phyloP scores from a whole-genome alignment of 2,113 vertebrate species.

The Eupsittula cactorum region DNA sequence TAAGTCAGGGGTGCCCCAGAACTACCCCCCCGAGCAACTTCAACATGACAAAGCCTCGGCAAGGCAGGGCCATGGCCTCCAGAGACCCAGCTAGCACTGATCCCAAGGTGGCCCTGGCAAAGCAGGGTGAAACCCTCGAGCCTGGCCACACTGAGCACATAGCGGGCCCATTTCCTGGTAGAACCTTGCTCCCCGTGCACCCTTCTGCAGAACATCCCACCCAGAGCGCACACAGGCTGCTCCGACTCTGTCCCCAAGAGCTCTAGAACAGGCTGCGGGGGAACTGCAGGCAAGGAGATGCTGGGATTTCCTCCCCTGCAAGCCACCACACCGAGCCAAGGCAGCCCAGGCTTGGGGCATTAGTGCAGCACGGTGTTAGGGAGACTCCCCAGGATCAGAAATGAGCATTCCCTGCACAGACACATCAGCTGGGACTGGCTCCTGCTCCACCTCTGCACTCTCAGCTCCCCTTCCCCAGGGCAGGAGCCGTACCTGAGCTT shows the following conservation, averaged over 20 bases:
- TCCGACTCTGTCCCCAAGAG: not conserved
- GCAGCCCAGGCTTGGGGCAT: not conserved
- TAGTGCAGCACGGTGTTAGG: not conserved
- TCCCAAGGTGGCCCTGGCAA: not conserved
- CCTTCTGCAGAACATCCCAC: not conserved
- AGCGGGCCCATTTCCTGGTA: not conserved
- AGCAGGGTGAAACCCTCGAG: not conserved
- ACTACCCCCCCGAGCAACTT: not conserved
- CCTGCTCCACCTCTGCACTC: not conserved
- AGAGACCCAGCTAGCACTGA: not conserved
- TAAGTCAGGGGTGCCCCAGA: not conserved
- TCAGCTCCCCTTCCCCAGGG: not conserved
- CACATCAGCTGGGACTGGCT: not conserved
- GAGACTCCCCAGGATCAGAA: not conserved
- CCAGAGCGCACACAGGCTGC: not conserved
- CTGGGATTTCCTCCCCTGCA: not conserved
- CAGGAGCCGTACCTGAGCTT: constrained; percentile 87
- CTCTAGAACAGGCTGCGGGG: not conserved
- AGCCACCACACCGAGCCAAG: not conserved
- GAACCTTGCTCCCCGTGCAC: not conserved
- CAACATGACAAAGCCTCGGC: not conserved
- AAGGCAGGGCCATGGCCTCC: not conserved
- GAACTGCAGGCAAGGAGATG: not conserved
- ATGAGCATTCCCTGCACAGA: not conserved
- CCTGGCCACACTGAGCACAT: not conserved